Evolutionary conservation across 92 coral and sea anemone genomes (phyloP).

Genomic region (Actinernus sp.): DNA sequence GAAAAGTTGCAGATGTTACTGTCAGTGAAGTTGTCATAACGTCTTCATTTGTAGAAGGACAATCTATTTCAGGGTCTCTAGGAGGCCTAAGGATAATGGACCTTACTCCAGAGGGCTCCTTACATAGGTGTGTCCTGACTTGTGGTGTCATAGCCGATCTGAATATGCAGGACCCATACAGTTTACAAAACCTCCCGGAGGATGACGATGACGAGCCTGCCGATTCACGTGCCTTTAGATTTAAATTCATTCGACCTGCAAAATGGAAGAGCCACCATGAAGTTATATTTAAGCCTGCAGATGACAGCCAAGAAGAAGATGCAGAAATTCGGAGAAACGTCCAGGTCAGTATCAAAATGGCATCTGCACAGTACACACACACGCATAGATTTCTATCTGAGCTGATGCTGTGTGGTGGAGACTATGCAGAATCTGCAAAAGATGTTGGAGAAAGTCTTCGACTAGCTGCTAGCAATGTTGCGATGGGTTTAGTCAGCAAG

Average conservation of each 20-base stretch:
- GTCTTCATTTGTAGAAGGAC: conserved; percentile 85
- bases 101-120: conserved; percentile 94
- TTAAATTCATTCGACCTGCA: conserved; percentile 80
- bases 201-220: conserved; percentile 72
- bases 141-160: conserved; percentile 74
- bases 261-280: conserved; percentile 48
- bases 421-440: conserved; percentile 89
- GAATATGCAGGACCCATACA: conserved; percentile 41
- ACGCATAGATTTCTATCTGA: conserved; percentile 94
- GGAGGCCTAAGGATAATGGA: conserved; percentile 93
- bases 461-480: conserved; percentile 95
- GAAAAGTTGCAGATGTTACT: conserved; percentile 95
- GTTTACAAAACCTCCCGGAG: conserved; percentile 60
- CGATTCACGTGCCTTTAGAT: conserved; percentile 84
- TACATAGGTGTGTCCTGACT: conserved; percentile 79
- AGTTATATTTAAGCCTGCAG: conserved; percentile 42
- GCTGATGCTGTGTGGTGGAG: conserved; percentile 88
- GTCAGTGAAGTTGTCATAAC: conserved; percentile 80
- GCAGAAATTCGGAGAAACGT: conserved; percentile 78
- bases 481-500: conserved; percentile 98
- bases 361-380: conserved; percentile 92
- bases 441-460: conserved; percentile 91
- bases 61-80: conserved; percentile 85
- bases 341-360: conserved; percentile 84
- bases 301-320: conserved; percentile 37